Conservation (phyloP, 2,797 vertebrate genomes). For the Sarcophilus harrisii region DNA sequence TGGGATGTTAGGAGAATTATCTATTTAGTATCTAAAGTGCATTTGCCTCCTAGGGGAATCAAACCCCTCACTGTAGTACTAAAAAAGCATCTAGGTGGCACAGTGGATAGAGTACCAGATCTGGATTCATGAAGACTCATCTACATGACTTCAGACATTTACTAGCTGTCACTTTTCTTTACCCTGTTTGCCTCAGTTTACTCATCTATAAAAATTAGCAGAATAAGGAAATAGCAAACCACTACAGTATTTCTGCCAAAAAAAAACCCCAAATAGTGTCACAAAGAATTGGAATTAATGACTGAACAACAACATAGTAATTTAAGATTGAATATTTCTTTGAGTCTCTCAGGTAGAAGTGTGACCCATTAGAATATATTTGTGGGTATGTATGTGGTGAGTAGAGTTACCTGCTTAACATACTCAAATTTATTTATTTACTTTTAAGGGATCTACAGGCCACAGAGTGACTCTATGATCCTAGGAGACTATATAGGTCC, state of each 20-base stretch:
- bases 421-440: background rate
- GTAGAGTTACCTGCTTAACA: background rate
- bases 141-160: background rate
- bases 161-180: background rate
- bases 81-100: background rate
- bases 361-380: background rate
- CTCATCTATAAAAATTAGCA: background rate
- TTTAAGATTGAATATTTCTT: background rate
- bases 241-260: background rate
- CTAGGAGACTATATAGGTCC: background rate
- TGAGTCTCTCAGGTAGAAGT: background rate
- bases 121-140: background rate
- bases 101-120: background rate
- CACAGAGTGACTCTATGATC: background rate
- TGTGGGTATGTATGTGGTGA: background rate
- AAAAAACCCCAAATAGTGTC: background rate
- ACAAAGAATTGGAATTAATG: background rate
- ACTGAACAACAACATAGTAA: background rate
- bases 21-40: background rate
- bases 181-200: background rate
- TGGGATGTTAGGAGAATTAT: background rate
- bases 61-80: background rate
- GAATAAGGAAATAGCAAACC: background rate
- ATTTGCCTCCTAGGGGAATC: background rate
- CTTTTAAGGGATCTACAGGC: background rate